These are phyloP conservation scores for Thymelicus sylvestris DNA, from an alignment of 2,888 invertebrate genomes.

Conservation along the genomic window DNA sequence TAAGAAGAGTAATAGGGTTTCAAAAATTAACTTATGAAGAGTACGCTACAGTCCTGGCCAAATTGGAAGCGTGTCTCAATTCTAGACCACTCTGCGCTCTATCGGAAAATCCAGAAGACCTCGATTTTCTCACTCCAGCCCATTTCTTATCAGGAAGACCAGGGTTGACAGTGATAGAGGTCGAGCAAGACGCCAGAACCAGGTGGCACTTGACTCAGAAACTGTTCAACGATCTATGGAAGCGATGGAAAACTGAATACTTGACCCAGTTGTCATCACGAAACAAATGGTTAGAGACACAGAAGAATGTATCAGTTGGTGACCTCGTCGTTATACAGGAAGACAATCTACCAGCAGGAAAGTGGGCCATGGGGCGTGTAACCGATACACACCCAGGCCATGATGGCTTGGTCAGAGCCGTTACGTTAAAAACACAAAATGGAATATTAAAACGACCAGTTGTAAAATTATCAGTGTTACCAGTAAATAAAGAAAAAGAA, in stretches of 20 bases:
- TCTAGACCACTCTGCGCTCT: no score
- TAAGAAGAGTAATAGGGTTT: no score
- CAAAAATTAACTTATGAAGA: no score
- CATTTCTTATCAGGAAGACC: no score
- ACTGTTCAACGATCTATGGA: background rate
- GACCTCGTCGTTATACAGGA: background rate
- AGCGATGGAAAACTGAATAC: background rate
- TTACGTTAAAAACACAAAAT: background rate
- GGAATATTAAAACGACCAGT: conserved; percentile 34
- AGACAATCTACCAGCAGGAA: background rate
- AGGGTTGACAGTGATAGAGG: background rate
- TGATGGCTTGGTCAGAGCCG: background rate
- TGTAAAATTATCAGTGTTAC: conserved; percentile 32
- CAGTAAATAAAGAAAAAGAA: conserved; percentile 12
- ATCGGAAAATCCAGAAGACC: no score
- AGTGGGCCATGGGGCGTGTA: background rate
- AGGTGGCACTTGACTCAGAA: background rate
- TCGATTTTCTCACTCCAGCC: no score
- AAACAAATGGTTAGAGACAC: background rate
- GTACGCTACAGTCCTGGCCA: no score
- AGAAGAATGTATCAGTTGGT: background rate
- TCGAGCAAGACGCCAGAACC: background rate
- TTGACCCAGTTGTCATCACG: background rate
- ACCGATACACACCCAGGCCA: background rate
- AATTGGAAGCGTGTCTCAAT: no score